Conservation (phyloP, 1,140 invertebrate species). For the Sycobia sp. region DNA sequence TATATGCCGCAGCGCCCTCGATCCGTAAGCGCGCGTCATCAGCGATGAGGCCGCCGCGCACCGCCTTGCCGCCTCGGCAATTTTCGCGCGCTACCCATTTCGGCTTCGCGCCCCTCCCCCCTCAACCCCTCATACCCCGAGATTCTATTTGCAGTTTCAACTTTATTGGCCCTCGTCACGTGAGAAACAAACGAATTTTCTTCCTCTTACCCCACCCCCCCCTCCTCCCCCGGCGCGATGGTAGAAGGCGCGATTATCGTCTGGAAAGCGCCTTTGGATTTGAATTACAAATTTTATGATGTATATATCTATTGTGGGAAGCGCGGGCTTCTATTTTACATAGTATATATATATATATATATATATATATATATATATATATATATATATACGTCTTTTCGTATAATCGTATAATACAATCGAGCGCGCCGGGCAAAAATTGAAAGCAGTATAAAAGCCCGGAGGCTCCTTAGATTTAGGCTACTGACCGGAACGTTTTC, state of each 20-base stretch:
- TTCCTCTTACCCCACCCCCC: background rate
- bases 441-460: no score
- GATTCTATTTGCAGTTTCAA: slow-evolving; percentile 54
- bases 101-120: slow-evolving; percentile 14
- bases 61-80: slow-evolving; percentile 36
- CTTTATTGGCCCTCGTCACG: slow-evolving; percentile 57
- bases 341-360: no score
- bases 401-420: no score
- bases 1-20: slow-evolving; percentile 34
- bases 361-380: no score
- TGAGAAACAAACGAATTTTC: slow-evolving; percentile 39
- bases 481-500: no score
- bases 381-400: no score
- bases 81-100: slow-evolving; percentile 44
- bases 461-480: no score
- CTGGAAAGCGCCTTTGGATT: slow-evolving; percentile 11
- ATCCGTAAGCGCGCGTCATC: no score
- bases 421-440: no score
- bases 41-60: slow-evolving; percentile 33
- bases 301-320: slow-evolving; percentile 13
- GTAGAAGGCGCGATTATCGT: slow-evolving; percentile 11
- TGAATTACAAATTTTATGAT: slow-evolving; percentile 32
- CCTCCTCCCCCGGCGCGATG: no score
- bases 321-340: no score
- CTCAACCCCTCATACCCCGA: slow-evolving; percentile 30